phyloP scores from a whole-genome alignment of 2,888 invertebrate genomes.

The Mythimna pallens region DNA sequence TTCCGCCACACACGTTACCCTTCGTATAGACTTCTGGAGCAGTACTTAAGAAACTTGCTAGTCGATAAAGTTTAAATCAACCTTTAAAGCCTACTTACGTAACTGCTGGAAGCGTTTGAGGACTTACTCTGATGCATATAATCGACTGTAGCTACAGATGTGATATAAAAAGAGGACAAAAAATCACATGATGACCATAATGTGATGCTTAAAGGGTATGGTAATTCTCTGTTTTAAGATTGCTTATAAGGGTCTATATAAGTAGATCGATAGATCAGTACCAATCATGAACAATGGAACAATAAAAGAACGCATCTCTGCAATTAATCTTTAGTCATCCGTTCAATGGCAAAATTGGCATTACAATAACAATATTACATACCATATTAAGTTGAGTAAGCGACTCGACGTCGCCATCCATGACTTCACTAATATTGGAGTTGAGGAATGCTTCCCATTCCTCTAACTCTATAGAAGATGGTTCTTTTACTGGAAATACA shows the following conservation, averaged over 20 bases:
- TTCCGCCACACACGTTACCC: no score
- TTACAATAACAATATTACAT: conserved; percentile 62
- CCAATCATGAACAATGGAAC: conserved; percentile 13
- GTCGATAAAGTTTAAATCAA: neutral
- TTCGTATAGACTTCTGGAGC: neutral
- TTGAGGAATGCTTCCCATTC: conserved; percentile 97
- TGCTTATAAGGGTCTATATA: neutral
- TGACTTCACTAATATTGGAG: conserved; percentile 95
- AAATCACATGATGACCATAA: neutral
- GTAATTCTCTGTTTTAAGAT: no score
- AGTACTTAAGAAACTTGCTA: neutral
- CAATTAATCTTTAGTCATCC: neutral
- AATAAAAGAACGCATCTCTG: conserved; percentile 9
- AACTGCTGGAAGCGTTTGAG: neutral
- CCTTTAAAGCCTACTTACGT: neutral
- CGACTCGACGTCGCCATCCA: conserved; percentile 94
- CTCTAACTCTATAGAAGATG: conserved; percentile 94
- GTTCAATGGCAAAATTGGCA: neutral
- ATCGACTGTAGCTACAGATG: neutral
- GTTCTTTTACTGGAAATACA: conserved; percentile 82
- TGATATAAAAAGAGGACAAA: neutral
- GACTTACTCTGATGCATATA: neutral
- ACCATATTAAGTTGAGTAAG: conserved; percentile 93
- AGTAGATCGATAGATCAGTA: neutral
- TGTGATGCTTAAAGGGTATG: no score